Evolutionary conservation across 1,140 invertebrate species (phyloP).

Genomic region (Pararge aegeria): DNA sequence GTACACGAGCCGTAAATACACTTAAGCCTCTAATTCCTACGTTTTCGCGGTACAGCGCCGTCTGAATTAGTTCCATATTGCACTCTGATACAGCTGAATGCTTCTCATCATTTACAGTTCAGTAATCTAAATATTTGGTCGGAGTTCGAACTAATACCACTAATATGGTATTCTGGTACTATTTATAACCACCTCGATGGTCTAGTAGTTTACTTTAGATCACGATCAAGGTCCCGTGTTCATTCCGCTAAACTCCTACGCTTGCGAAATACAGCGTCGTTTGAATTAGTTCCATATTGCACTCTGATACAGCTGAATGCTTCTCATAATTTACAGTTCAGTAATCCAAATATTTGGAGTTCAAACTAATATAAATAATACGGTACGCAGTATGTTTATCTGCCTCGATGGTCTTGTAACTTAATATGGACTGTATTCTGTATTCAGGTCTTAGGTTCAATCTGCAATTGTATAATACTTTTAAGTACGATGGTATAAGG

Average conservation of each 20-base stretch:
- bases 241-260: slow-evolving; percentile 11
- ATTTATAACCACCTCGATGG: no score
- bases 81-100: neutral
- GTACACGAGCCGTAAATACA: slow-evolving; percentile 3
- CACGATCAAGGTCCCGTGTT: no score
- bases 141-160: no score
- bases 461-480: no score
- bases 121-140: neutral
- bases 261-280: slow-evolving; percentile 2
- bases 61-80: slow-evolving; percentile 9
- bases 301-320: neutral
- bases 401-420: no score
- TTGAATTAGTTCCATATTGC: slow-evolving; percentile 9
- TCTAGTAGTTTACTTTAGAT: no score
- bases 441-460: no score
- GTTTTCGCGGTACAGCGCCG: slow-evolving; percentile 8
- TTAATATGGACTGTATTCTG: no score
- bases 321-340: neutral
- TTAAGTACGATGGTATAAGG: no score
- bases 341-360: neutral
- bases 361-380: no score
- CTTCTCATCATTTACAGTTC: slow-evolving; percentile 1
- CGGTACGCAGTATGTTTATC: no score
- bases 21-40: slow-evolving; percentile 8
- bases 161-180: no score